Evolutionary conservation across 2,888 invertebrate species (phyloP), one percentile per base, ranked within the genome.

Genomic region (Chaetoderma sp.): DNA sequence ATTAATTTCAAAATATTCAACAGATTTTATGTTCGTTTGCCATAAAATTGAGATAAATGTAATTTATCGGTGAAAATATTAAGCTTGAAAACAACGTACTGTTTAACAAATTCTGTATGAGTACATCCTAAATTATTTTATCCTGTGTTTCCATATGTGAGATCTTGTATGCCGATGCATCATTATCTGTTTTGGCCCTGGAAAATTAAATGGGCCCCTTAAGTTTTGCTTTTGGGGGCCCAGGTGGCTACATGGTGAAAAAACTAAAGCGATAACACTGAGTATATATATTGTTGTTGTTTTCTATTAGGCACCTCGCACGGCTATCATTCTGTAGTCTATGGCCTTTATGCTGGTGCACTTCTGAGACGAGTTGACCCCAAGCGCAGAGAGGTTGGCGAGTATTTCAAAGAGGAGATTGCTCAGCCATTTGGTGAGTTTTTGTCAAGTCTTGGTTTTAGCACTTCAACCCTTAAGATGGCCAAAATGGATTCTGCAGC

Each of bases 321-420:
- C 44, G 87, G 86, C 21, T 88, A 88, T 73, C 88, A 88, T 73
- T 85, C 80, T 2, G 66, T 87, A 6, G 86, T 86, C 0, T 82
- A 80, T 65, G 88, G 87, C n/a, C 80, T 86, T 76, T 83, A 86
- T 45, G 79, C 85, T 8, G 87, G 88, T 68, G 85, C 83, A 52
- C 76, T 88, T 47, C 78, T 87, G 13, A 59, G 83, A 28, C 73
- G 81, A 60, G 83, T 80, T 0, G 88, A 88, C 73, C 84, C 86
- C 4, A 74, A 82, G 57, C 76, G 82, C 5, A 71, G 87, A 42
- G 74, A 74, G n/a, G 71, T 87, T n/a, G 80, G 78, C 13, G 77
- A 78, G 56, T 84, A 86, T 64, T 85, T 87, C 72, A 64, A 73
- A 10, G 86, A 85, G 13, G 84, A 85, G 61, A 77, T 85, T 25